Conservation (phyloP, 2,113 vertebrate species). For the Crotalus tigris region DNA sequence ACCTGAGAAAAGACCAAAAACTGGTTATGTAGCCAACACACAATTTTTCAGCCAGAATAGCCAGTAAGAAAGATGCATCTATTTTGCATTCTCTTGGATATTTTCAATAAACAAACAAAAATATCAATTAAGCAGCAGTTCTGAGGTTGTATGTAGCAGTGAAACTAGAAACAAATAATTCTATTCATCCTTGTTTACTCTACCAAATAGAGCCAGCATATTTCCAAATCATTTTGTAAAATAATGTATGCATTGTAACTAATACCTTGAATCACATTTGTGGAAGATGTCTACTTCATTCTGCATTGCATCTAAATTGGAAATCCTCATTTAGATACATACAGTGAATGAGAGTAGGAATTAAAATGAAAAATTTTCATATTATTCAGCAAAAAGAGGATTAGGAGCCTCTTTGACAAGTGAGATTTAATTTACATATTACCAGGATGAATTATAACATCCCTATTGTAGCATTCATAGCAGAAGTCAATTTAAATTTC, state of each 20-base stretch:
- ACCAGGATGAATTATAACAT: background rate
- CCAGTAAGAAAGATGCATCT: background rate
- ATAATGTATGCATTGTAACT: background rate
- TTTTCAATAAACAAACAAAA: background rate
- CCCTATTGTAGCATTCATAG: background rate
- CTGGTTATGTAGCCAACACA: background rate
- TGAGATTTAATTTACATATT: slow-evolving; percentile 9
- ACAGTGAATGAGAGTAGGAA: background rate
- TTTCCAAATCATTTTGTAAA: background rate
- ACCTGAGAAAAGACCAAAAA: background rate
- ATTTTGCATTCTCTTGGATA: background rate
- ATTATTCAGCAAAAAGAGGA: background rate
- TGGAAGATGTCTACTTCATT: background rate
- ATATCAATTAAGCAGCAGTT: background rate
- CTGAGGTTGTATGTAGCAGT: background rate
- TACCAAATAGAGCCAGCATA: background rate
- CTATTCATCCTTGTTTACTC: background rate
- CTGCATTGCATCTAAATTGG: slow-evolving; percentile 1
- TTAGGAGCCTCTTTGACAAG: background rate
- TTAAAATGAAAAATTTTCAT: slow-evolving; percentile 26
- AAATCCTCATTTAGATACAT: slow-evolving; percentile 6
- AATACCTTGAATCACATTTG: background rate
- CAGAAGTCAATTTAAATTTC: background rate
- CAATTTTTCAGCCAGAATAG: background rate
- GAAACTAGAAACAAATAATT: background rate